A percentile compares a stretch with the other conserved stretches of the same genome.
Evolutionary conservation across 2,113 vertebrate genomes (phyloP).

Genomic region (Zosterops hypoxanthus): DNA sequence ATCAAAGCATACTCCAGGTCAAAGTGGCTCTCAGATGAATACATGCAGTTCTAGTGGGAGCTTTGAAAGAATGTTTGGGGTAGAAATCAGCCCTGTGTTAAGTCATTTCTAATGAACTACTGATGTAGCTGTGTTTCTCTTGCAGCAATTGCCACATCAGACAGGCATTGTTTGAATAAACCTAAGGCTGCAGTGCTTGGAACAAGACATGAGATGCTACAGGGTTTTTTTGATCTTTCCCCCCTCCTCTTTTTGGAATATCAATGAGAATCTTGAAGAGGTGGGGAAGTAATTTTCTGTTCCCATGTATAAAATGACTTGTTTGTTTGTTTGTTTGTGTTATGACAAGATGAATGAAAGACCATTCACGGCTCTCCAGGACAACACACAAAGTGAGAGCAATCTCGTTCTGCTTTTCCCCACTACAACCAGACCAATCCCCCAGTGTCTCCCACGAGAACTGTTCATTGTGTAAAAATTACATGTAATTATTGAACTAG

Average conservation of each 20-base stretch:
- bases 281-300: not conserved
- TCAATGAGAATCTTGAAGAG: not conserved
- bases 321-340: not conserved
- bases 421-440: not conserved
- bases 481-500: not conserved
- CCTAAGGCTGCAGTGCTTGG: not conserved
- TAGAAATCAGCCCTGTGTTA: not conserved
- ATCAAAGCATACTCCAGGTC: not conserved
- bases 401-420: not conserved
- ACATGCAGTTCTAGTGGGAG: not conserved
- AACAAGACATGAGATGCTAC: not conserved
- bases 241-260: not conserved
- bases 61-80: not conserved
- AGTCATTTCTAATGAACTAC: not conserved
- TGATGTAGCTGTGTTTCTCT: not conserved
- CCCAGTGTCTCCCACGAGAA: not conserved
- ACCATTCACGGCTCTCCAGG: not conserved
- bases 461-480: not conserved
- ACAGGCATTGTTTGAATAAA: not conserved
- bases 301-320: not conserved
- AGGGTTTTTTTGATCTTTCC: not conserved
- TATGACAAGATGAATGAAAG: not conserved
- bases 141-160: not conserved
- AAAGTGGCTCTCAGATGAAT: not conserved
- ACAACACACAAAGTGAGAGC: not conserved